Evolutionary conservation across 2,113 vertebrate species (phyloP), one percentile per base, ranked within the genome.

Genomic region (Brienomyrus brachyistius): DNA sequence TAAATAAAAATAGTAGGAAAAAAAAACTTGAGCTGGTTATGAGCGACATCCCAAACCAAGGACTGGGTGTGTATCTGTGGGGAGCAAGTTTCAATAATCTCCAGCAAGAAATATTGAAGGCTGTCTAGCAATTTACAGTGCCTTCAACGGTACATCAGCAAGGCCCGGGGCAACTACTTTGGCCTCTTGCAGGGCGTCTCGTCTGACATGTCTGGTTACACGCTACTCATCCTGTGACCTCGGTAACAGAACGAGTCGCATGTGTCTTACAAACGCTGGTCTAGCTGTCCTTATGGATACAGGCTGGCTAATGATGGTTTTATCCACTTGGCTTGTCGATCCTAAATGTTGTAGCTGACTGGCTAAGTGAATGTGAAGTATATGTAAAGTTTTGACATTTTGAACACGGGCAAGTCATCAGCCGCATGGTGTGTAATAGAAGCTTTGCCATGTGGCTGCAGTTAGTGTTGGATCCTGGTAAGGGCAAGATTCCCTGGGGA

Each of bases 131-230:
- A 31, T 31, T 31, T 66, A 0, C n/a, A 31, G 1, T 66, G 27
- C 62, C n/a, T 31, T 66, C n/a, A 66, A 11, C 0, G 10, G 62
- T 27, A 66, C 50, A 93, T 98, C 94, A 98, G 97, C 90, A 98
- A 98, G 92, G 97, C 97, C 89, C 97, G 96, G 0, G 97, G 98
- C 9, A 96, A 94, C 92, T 66, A 96, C n/a, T 98, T 96, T 47
- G 96, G 96, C 40, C 95, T 98, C 87, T 90, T 98, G 27, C 97
- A 97, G 70, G 98, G 97, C 35, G 97, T 95, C 0, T 97, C 97
- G 0, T 92, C 97, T 0, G 97, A 98, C 92, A 98, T 97, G 0
- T 98, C 97, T 0, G 97, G 96, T 97, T 92, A 10, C 93, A 21
- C 6, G 3, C 1, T 19, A 19, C 45, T 31, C 47, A 40, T 51